phyloP scores from a whole-genome alignment of 2,797 vertebrate species.

The Coregonus sp. region DNA sequence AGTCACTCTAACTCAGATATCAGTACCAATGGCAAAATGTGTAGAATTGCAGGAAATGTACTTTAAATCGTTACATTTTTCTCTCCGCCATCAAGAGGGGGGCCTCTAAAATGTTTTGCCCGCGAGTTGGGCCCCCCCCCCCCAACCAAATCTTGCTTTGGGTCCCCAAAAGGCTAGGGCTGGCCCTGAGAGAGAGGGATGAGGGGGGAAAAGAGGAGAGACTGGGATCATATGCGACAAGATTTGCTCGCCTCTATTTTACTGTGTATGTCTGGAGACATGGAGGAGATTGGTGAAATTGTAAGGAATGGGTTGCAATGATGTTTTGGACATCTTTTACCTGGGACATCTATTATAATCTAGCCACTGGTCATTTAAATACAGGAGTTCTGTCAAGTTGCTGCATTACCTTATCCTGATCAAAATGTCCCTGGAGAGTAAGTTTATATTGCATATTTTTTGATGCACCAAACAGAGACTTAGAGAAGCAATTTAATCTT shows the following conservation, averaged over 20 bases:
- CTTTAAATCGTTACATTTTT: too few relatives aligned
- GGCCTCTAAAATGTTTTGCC: too few relatives aligned
- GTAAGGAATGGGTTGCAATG: constrained; percentile 20
- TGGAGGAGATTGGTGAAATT: constrained; percentile 18
- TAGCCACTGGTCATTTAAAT: constrained; percentile 38
- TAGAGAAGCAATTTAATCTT: neutral
- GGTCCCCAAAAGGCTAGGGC: too few relatives aligned
- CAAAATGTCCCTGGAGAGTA: constrained; percentile 6
- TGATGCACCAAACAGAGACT: neutral
- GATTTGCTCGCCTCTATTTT: constrained; percentile 18
- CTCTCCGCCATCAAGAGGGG: too few relatives aligned
- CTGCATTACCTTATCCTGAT: constrained; percentile 13
- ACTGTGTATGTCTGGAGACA: constrained; percentile 16
- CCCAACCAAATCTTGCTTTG: too few relatives aligned
- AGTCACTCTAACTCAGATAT: too few relatives aligned
- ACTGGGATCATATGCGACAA: constrained; percentile 22
- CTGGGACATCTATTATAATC: constrained; percentile 30
- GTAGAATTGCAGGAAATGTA: too few relatives aligned
- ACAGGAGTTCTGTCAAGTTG: constrained; percentile 26
- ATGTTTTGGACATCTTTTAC: constrained; percentile 29
- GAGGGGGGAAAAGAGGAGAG: constrained; percentile 28
- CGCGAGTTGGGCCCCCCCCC: too few relatives aligned
- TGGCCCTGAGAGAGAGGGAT: constrained; percentile 10
- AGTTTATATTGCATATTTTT: constrained; percentile 12
- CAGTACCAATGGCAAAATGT: too few relatives aligned